Base-by-base conservation (phyloP, 53 echinoderm and acorn worm genomes). In the Crossaster papposus region DNA sequence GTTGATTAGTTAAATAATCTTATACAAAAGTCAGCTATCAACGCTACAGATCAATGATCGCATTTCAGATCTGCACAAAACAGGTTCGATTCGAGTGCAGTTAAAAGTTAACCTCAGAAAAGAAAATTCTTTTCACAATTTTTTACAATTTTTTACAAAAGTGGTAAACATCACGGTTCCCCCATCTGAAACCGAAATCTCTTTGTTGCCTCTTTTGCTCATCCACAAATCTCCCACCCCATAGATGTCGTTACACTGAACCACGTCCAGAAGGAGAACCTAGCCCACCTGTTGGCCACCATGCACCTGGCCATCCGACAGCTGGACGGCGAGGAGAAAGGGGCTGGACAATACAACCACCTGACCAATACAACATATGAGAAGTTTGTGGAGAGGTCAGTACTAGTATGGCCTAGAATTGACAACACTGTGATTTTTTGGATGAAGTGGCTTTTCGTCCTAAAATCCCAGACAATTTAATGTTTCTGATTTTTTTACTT, bases 231-330 rank as follows among this genome's bases (percentile, higher is more conserved):
- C 23, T 17, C 17, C 62, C 4, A 0, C 50, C 78, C n/a, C 53
- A 7, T 51, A 97, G 98, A 89, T 64, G 92, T 93, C 2, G 80
- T 81, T 29, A 88, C 90, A 2, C 38, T 97, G 58, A 96, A 91
- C 77, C 72, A 81, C 86, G 94, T 96, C 38, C 98, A 97, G 91
- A 90, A 89, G 50, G 98, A 97, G 91, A 97, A 97, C 88, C 93
- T 97, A 4, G 98, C 98, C 50, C 98, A 97, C 70, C 90, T 97
- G 14, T 38, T 97, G 51, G 98, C 98, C 14, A 93, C 98, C 64
- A 97, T 97, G 94, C 98, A 97, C 79, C 89, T 97, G 36, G 91
- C 98, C 70, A 96, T 96, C 73, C 85, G 97, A 53, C 97, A 97
- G 89, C 83, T 97, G 18, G 97, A 97, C 79, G 97, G 97, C 0